phyloP scores from a whole-genome alignment of 30 jellyfish, hydroid and myxozoan species.

The Catostylus mosaicus region DNA sequence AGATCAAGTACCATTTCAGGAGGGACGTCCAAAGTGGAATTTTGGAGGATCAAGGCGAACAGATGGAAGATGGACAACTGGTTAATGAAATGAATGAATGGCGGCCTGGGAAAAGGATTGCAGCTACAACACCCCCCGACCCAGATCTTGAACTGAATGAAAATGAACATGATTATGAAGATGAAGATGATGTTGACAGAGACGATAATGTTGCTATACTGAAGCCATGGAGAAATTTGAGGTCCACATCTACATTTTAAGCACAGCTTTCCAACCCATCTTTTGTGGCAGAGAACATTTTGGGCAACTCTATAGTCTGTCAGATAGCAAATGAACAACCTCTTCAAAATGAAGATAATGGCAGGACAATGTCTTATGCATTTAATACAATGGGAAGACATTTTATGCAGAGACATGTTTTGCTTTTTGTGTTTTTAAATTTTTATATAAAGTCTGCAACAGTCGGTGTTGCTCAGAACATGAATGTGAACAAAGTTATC shows the following conservation, averaged over 20 bases:
- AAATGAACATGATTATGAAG: slow-evolving; percentile 69
- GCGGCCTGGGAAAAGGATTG: slow-evolving; percentile 10
- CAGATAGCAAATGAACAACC: no score
- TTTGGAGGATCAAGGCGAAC: slow-evolving; percentile 11
- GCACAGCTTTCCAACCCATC: no score
- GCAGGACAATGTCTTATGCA: neutral
- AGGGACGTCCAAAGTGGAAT: slow-evolving; percentile 31
- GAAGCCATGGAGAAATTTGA: slow-evolving; percentile 51
- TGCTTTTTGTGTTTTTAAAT: no score
- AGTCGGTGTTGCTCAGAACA: no score
- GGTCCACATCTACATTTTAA: slow-evolving; percentile 53
- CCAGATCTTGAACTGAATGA: slow-evolving; percentile 48
- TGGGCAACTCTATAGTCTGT: no score
- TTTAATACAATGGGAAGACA: no score
- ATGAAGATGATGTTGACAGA: slow-evolving; percentile 28
- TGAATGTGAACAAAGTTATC: no score
- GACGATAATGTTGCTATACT: slow-evolving; percentile 55
- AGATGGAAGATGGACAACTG: slow-evolving; percentile 36
- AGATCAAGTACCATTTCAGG: slow-evolving; percentile 43
- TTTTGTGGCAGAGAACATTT: no score
- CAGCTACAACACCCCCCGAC: slow-evolving; percentile 25
- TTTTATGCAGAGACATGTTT: no score
- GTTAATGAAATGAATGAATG: slow-evolving; percentile 51
- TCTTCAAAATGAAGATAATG: neutral
- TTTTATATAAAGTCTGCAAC: no score